These are phyloP conservation scores for Unio pictorum DNA, from an alignment of 2,888 invertebrate species.

Conservation along the genomic window DNA sequence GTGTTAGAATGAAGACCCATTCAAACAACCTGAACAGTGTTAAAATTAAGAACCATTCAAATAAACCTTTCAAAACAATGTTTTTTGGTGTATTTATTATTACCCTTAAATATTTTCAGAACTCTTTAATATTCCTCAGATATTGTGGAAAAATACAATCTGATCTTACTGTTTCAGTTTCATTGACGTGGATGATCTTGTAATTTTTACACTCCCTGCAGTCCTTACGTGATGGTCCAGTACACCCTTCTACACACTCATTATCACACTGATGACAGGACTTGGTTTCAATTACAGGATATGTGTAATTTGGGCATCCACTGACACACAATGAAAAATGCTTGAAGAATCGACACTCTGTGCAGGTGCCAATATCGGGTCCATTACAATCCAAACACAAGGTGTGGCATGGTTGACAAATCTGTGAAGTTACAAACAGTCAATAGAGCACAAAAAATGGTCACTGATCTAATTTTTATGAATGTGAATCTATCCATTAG, in stretches of 20 bases:
- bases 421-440: conserved; percentile 64
- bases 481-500: too few relatives aligned
- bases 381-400: conserved; percentile 90
- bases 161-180: conserved; percentile 22
- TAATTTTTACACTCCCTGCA: conserved; percentile 62
- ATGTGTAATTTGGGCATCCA: conserved; percentile 89
- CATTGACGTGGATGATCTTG: conserved; percentile 36
- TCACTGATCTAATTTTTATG: too few relatives aligned
- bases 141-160: neutral
- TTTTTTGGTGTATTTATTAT: too few relatives aligned
- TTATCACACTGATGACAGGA: conserved; percentile 83
- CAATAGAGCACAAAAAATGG: neutral
- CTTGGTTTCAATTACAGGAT: conserved; percentile 82
- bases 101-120: neutral
- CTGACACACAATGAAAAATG: conserved; percentile 76
- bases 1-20: too few relatives aligned
- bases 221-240: conserved; percentile 54
- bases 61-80: too few relatives aligned
- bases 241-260: conserved; percentile 82
- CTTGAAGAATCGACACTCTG: conserved; percentile 88
- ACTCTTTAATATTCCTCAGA: neutral
- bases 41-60: too few relatives aligned
- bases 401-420: conserved; percentile 92
- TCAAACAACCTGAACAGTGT: too few relatives aligned
- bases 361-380: conserved; percentile 88